Evolutionary conservation across 53 echinoderm and acorn worm species (phyloP), one percentile per base, ranked within the genome.

Genomic region (Zoroaster sp.): DNA sequence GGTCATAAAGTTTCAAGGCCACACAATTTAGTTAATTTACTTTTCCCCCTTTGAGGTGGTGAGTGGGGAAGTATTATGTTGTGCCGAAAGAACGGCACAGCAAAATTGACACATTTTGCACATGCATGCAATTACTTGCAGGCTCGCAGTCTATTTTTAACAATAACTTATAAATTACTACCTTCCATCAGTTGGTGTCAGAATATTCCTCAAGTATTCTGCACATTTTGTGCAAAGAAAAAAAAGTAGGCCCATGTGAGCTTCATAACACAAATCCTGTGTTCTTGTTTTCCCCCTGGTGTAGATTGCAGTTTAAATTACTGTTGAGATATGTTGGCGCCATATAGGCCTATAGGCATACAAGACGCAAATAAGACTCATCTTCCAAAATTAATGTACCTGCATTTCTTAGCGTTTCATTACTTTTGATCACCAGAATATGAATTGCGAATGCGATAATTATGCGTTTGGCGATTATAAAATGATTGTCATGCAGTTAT

Each of bases 141-240:
- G 38, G 18, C 71, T 18, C 71, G 71, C 11, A 6, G 71, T 39
- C 79, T 79, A 79, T 79, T 79, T 79, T 79, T 79, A 79, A 49
- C 76, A 55, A 63, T 65, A 53, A 52, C 21, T 63, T 37, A 79
- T 79, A 13, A 79, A 79, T 11, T 79, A 51, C 63, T 63, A 35
- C 79, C 79, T 79, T 79, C 79, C 79, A 55, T 37, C 23, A 28
- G 28, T 9, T 59, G 28, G 63, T 11, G 9, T 21, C 63, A 59
- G 63, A 25, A 23, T 25, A 59, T 59, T 21, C 63, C 63, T 25
- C 1, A 11, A 59, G 28, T 10, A 59, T 1, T 21, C n/a, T n/a
- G 23, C n/a, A 54, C 63, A 28, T 9, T 59, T 28, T n/a, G n/a
- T n/a, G 63, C 28, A 9, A 11, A 25, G 23, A 59, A 28, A 59